Evolutionary conservation across 1,140 invertebrate species (phyloP).

Genomic region (Neodiprion lecontei): DNA sequence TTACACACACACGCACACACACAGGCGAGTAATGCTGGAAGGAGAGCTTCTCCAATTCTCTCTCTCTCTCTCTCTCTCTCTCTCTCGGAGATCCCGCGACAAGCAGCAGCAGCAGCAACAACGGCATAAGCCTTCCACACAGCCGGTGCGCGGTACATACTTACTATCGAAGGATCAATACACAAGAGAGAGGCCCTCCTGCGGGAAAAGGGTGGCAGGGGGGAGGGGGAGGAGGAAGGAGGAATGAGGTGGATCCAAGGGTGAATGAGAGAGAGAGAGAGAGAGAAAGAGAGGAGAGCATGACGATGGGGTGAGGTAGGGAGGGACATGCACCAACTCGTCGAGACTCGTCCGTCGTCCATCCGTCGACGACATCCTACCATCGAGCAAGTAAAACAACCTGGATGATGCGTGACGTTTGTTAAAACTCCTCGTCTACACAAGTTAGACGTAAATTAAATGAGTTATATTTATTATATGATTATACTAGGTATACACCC

Average conservation of each 20-base stretch:
- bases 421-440: too few species aligned
- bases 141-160: neutral
- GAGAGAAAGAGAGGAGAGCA: slow-evolving; percentile 17
- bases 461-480: too few species aligned
- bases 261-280: slow-evolving; percentile 11
- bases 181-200: neutral
- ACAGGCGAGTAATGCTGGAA: too few species aligned
- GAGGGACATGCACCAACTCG: neutral
- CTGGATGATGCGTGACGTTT: too few species aligned
- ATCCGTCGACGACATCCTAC: neutral
- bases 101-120: neutral
- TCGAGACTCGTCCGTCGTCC: neutral
- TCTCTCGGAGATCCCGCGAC: slow-evolving; percentile 12
- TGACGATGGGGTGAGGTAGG: neutral
- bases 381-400: too few species aligned
- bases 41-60: neutral
- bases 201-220: neutral
- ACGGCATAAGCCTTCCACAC: neutral
- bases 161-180: slow-evolving; percentile 8
- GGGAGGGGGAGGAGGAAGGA: neutral
- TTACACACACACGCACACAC: too few species aligned
- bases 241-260: neutral
- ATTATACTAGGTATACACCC: too few species aligned
- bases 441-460: too few species aligned
- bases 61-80: slow-evolving; percentile 20